A percentile compares a stretch with the other conserved stretches of the same genome.
phyloP scores from a whole-genome alignment of 2,888 invertebrate species.

The Alsophila aescularia region DNA sequence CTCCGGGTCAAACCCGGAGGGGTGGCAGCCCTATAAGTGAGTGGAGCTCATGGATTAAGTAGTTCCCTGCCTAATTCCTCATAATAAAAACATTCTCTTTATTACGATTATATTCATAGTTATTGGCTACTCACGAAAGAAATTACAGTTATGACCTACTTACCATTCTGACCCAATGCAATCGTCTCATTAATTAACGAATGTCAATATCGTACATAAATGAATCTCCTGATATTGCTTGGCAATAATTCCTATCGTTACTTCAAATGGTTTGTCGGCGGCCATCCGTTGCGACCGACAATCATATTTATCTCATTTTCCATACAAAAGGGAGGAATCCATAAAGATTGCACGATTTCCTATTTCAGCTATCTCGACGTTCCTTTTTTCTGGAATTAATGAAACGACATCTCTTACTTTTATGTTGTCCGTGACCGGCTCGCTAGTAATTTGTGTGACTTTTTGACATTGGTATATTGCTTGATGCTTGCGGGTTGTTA shows the following conservation, averaged over 20 bases:
- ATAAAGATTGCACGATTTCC: constrained; percentile 18
- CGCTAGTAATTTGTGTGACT: no score
- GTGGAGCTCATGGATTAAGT: no score
- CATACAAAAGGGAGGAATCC: constrained; percentile 20
- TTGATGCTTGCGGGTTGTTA: no score
- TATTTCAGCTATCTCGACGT: constrained; percentile 10
- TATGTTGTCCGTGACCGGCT: constrained; percentile 9
- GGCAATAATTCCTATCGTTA: constrained; percentile 11
- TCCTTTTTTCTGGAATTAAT: constrained; percentile 19
- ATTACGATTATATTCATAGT: not conserved
- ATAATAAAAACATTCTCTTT: no score
- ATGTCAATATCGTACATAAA: constrained; percentile 8
- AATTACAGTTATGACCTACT: no score
- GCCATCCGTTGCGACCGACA: constrained; percentile 12
- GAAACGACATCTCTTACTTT: constrained; percentile 15
- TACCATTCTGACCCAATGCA: not conserved
- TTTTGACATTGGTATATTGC: no score
- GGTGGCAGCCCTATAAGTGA: no score
- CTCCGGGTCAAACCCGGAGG: no score
- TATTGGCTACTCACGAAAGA: not conserved
- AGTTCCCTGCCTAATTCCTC: no score
- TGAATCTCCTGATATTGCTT: constrained; percentile 9
- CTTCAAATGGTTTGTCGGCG: constrained; percentile 11
- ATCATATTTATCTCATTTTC: constrained; percentile 30
- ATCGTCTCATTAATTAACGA: constrained; percentile 2